Base-by-base conservation (phyloP, 2,113 vertebrate species). In the Psilopogon haemacephalus region DNA sequence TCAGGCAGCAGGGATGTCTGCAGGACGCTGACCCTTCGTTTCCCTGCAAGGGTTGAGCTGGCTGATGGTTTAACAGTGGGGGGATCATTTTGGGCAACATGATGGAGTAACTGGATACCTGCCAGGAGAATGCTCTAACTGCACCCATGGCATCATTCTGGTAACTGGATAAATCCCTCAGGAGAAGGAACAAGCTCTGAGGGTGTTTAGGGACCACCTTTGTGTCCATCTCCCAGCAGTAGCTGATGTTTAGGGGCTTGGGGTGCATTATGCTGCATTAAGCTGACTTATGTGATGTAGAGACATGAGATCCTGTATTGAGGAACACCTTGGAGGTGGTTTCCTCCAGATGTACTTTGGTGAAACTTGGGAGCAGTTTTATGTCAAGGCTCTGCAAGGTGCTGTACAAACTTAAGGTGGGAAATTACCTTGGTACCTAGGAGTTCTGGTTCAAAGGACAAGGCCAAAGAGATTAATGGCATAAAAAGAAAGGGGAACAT, bases 231-330 rank as follows among this genome's bases (percentile, higher is more conserved):
- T 72, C 68, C 23, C 19, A 63, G 10, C 6, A 8, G 7, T 2
- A 69, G 35, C 55, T 54, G 64, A 11, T 1, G 40, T 70, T 42
- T 48, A 3, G 38, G 37, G 8, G 27, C 6, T 27, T 54, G 16
- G 27, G 9, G 4, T 69, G 9, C 2, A 2, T 71, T 81, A 4
- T 1, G 5, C 74, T 82, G 9, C 33, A 65, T 67, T 74, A 67
- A 77, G 27, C 8, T 58, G 17, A 62, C 10, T 16, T 87, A 5
- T 46, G 14, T 19, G 70, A 65, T 46, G 2, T 1, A 37, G 62
- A 80, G 10, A 15, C 35, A 17, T 0, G 0, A 72, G 8, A 15
- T 8, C 26, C n/a, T 40, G 16, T 65, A 16, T 35, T 0, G 4
- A 84, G 38, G 35, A 24, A 5, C 26, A 19, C 8, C 18, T 30